Percentiles rank a stretch among this genome's conserved stretches.
Conservation (phyloP, 2,113 vertebrate genomes). For the Laticauda colubrina region DNA sequence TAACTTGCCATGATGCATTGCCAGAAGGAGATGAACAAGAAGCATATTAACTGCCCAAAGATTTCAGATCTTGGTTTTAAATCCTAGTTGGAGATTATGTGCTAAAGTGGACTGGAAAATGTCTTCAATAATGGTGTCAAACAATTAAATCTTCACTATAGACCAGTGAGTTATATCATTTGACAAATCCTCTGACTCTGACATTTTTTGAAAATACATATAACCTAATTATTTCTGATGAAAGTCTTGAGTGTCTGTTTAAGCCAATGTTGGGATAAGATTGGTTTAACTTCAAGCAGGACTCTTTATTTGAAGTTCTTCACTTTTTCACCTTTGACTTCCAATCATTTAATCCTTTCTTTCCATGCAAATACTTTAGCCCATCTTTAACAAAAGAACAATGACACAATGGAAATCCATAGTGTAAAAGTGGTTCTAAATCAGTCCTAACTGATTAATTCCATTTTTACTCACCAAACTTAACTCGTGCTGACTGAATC, state of each 20-base stretch:
- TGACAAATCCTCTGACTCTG: conserved; percentile 18
- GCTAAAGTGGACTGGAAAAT: neutral
- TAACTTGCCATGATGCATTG: neutral
- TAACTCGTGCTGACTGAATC: conserved; percentile 77
- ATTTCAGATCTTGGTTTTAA: neutral
- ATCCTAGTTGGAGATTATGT: neutral
- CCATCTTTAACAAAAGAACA: conserved; percentile 70
- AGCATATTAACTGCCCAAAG: neutral
- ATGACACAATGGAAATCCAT: conserved; percentile 75
- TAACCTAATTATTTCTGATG: conserved; percentile 6
- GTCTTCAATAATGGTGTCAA: neutral
- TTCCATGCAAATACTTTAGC: conserved; percentile 56
- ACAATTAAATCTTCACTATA: neutral
- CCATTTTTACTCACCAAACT: conserved; percentile 66
- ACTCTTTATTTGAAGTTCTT: conserved; percentile 56
- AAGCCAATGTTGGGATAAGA: conserved; percentile 24
- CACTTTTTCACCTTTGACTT: conserved; percentile 44
- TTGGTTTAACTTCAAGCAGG: conserved; percentile 60
- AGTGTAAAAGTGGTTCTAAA: conserved; percentile 68
- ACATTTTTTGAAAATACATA: neutral
- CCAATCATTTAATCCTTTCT: conserved; percentile 63
- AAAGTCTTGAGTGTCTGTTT: conserved; percentile 24
- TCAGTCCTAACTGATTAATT: conserved; percentile 75
- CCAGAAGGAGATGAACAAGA: neutral
- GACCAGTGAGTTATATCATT: neutral